Conservation (phyloP, 2,113 vertebrate genomes). For the Phalacrocorax carbo region DNA sequence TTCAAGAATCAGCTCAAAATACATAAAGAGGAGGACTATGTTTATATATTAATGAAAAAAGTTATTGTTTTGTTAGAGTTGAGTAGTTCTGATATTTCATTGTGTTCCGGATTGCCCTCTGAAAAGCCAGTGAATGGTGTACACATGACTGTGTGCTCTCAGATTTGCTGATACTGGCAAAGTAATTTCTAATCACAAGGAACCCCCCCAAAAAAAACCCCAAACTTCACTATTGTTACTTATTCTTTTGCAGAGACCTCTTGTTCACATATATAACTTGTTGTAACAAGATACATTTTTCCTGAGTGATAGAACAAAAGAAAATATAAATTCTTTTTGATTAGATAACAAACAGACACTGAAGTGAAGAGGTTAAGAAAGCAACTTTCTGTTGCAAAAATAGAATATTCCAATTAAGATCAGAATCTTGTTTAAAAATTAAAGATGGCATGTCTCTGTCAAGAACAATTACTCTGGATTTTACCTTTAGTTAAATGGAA, state of each 20-base stretch:
- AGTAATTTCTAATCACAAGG: neutral
- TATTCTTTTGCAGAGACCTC: neutral
- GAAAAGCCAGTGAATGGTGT: neutral
- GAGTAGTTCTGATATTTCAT: neutral
- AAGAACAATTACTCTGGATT: slow-evolving; percentile 28
- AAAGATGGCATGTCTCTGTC: neutral
- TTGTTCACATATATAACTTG: neutral
- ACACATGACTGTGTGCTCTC: neutral
- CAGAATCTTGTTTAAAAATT: slow-evolving; percentile 25
- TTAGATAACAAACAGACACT: neutral
- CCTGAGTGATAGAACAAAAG: neutral
- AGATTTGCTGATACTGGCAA: neutral
- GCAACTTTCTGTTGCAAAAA: neutral
- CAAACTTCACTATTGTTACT: neutral
- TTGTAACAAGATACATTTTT: neutral
- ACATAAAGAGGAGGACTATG: neutral
- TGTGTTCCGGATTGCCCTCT: neutral
- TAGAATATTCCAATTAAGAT: neutral
- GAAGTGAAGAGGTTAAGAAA: slow-evolving; percentile 23
- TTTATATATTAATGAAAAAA: neutral
- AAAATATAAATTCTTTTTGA: neutral
- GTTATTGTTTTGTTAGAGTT: neutral
- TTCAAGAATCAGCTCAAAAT: neutral
- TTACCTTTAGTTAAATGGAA: slow-evolving; percentile 8
- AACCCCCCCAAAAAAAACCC: neutral